phyloP scores from a whole-genome alignment of 2,888 invertebrate genomes.

The Lasioglossum pauxillum region DNA sequence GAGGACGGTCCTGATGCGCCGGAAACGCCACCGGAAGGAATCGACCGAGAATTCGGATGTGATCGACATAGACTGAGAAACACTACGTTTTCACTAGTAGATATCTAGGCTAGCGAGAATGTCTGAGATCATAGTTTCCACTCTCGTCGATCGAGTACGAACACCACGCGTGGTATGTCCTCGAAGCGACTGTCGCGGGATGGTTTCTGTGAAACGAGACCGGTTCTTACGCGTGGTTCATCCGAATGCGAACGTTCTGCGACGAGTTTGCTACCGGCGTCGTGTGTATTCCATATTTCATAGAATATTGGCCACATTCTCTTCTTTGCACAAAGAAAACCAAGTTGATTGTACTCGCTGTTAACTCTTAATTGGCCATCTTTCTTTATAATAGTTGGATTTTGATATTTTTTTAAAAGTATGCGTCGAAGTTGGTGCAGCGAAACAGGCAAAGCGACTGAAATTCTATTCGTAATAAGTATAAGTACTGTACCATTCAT shows the following conservation, averaged over 20 bases:
- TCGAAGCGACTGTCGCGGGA: background rate
- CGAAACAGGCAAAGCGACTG: background rate
- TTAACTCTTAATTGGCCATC: background rate
- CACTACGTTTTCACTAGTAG: slow-evolving; percentile 48
- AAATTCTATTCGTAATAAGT: background rate
- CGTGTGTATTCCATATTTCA: background rate
- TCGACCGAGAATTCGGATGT: slow-evolving; percentile 76
- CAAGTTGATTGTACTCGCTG: background rate
- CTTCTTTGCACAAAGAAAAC: background rate
- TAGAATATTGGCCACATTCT: background rate
- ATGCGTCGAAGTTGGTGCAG: background rate
- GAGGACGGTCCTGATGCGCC: slow-evolving; percentile 80
- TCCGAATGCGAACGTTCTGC: background rate
- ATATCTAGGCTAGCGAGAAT: slow-evolving; percentile 29
- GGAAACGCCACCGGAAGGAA: slow-evolving; percentile 79
- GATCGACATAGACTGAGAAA: slow-evolving; percentile 71
- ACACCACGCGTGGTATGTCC: slow-evolving; percentile 56
- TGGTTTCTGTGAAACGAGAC: slow-evolving; percentile 8
- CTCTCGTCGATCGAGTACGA: slow-evolving; percentile 30
- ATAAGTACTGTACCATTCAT: background rate
- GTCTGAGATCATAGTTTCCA: slow-evolving; percentile 35
- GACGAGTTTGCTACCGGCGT: background rate
- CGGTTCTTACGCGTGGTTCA: background rate
- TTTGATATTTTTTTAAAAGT: background rate
- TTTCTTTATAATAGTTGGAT: background rate